A percentile compares a stretch with the other conserved stretches of the same genome.
These are phyloP conservation scores for Eristalis tenax DNA, from an alignment of 2,888 invertebrate genomes.

Conservation along the genomic window DNA sequence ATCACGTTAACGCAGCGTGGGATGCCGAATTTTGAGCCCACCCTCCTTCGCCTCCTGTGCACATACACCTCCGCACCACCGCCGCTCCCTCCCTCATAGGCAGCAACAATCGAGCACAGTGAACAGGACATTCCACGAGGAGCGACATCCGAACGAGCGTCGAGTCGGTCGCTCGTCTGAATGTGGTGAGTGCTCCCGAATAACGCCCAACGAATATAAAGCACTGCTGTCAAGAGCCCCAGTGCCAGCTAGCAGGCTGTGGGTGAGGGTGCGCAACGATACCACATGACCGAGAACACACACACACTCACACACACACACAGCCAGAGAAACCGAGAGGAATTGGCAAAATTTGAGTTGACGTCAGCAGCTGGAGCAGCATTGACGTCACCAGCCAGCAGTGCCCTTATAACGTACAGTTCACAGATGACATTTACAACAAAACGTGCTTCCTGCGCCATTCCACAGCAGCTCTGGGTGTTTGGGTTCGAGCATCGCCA, in stretches of 20 bases:
- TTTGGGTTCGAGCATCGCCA: constrained; percentile 16
- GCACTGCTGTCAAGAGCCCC: constrained; percentile 30
- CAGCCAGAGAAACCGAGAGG: neutral
- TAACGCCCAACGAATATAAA: constrained; percentile 55
- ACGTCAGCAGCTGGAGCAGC: constrained; percentile 64
- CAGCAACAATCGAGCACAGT: constrained; percentile 18
- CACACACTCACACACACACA: neutral
- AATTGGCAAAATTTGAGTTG: constrained; percentile 63
- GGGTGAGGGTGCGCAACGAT: neutral
- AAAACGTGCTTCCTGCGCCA: constrained; percentile 40
- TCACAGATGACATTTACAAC: constrained; percentile 66
- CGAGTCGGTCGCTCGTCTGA: neutral
- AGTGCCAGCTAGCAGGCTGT: neutral
- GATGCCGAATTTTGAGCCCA: constrained; percentile 15
- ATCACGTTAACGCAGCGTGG: no score
- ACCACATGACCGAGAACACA: constrained; percentile 27
- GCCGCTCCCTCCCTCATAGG: neutral
- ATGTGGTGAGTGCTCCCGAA: constrained; percentile 41
- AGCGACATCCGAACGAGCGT: constrained; percentile 38
- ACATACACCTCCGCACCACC: neutral
- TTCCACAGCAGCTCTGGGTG: neutral
- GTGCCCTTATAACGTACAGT: constrained; percentile 34
- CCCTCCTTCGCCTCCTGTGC: no score
- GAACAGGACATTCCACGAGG: constrained; percentile 53
- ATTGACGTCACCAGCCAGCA: constrained; percentile 61